A percentile compares a stretch with the other conserved stretches of the same genome.
Conservation (phyloP, 2,888 invertebrate genomes). For the Dichetophora obliterata region DNA sequence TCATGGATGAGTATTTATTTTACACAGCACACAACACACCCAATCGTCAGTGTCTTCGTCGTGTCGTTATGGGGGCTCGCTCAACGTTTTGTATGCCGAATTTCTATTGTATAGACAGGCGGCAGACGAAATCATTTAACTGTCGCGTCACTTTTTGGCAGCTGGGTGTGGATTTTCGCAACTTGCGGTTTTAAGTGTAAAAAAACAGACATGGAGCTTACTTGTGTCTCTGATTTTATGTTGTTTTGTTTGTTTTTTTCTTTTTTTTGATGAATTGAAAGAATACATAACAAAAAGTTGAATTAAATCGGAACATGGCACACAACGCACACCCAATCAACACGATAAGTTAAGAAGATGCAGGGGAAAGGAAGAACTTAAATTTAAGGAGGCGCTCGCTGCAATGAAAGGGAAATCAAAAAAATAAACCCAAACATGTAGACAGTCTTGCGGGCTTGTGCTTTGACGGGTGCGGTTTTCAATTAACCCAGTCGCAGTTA, state of each 20-base stretch:
- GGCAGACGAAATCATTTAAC: constrained; percentile 8
- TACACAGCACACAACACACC: too few species aligned
- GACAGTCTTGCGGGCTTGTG: neutral
- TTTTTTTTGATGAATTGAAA: constrained; percentile 9
- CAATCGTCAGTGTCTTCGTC: too few species aligned
- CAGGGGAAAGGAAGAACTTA: neutral
- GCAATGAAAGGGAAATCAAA: constrained; percentile 19
- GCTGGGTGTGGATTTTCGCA: constrained; percentile 22
- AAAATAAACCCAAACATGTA: neutral
- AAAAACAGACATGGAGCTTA: neutral
- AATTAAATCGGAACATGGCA: neutral
- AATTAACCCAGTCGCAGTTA: neutral
- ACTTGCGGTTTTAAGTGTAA: neutral
- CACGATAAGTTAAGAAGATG: neutral
- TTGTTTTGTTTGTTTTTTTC: neutral
- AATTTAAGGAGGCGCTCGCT: constrained; percentile 22
- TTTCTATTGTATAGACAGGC: too few species aligned
- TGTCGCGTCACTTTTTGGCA: constrained; percentile 29
- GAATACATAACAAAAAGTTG: constrained; percentile 4
- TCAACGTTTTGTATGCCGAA: too few species aligned
- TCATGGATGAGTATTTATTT: too few species aligned
- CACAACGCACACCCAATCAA: constrained; percentile 21
- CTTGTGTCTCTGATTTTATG: neutral
- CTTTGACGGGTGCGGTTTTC: constrained; percentile 30
- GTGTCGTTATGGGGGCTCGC: too few species aligned